A percentile compares a stretch with the other conserved stretches of the same genome.
Conservation (phyloP, 1,140 invertebrate genomes). For the Heterodera carotae region DNA sequence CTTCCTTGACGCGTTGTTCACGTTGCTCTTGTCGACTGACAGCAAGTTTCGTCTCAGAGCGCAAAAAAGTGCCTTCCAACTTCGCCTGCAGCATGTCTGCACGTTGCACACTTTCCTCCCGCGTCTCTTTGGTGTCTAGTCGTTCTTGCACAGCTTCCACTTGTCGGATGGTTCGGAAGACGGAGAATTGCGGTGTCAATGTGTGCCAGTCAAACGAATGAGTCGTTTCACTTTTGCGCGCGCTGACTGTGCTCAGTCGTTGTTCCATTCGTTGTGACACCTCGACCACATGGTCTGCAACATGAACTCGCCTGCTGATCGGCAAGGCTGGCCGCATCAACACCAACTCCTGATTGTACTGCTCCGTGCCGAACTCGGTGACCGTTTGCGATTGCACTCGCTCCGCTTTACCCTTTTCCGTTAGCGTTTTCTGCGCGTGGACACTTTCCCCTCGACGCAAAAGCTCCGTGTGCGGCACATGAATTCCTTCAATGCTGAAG, state of each 20-base stretch:
- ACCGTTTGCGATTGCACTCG: background rate
- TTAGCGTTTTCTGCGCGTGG: background rate
- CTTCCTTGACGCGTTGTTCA: slow-evolving; percentile 10
- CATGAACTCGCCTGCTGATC: background rate
- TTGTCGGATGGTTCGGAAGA: background rate
- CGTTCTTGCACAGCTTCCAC: background rate
- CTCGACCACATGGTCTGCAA: slow-evolving; percentile 11
- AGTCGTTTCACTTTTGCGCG: background rate
- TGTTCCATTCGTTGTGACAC: background rate
- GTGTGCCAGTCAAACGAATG: background rate
- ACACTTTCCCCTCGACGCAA: background rate
- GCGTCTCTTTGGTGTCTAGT: slow-evolving; percentile 1
- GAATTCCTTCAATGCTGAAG: slow-evolving; percentile 11
- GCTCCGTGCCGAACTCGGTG: background rate
- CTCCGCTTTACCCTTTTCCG: background rate
- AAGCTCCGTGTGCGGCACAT: background rate
- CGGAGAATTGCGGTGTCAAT: background rate
- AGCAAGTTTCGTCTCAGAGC: slow-evolving; percentile 9
- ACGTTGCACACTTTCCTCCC: slow-evolving; percentile 4
- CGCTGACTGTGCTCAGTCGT: background rate
- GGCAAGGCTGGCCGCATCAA: background rate
- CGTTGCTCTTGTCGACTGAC: background rate
- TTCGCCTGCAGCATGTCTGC: slow-evolving; percentile 8
- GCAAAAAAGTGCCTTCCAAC: background rate
- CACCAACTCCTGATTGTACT: background rate